Base-by-base conservation (phyloP, 2,888 invertebrate genomes). In the Operophtera brumata region DNA sequence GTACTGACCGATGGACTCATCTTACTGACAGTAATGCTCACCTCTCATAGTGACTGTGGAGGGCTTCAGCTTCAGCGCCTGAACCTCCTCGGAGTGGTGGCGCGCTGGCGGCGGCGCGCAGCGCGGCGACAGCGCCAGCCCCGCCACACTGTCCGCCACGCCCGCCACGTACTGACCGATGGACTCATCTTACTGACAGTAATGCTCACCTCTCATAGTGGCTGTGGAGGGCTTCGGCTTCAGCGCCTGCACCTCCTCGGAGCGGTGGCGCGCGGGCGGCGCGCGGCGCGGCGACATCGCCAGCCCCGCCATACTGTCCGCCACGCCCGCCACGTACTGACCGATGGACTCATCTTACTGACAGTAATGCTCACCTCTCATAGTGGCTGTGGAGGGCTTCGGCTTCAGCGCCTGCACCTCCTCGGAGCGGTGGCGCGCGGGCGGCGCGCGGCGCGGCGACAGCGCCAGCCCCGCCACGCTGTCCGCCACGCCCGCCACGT, bases 291-390 rank as follows among this genome's bases (percentile, higher is more conserved):
- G n/a, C 4, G 20, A 20, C 20, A 20, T 2, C 20, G 20, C 4
- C 20, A 20, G 20, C 2, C 20, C 95, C 43, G 96, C 95, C 66
- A 96, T 96, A 78, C 96, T 95, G 85, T 95, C 96, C 73, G 94
- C 95, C 78, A 96, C 93, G 73, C 95, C 96, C 74, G 94, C 95
- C 80, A 96, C 96, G 82, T 95, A 95, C 84, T 96, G 96, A 73
- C 96, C 95, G 70, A 96, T 86, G 36, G 96, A 95, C 80, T 96
- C 56, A 20, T 20, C 20, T 20, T 4, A 20, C 20, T 11, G 11
- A 35, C 34, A 30, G 30, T 30, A 30, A 30, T 30, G 26, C 45
- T 52, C 32, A 85, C 86, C 85, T 73, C 86, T 73, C 84, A 85
- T 86, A 8, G 84, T 81, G 2, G 87, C 82, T 1, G 81, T 78